Percentiles rank a stretch among this genome's conserved stretches.
phyloP scores from a whole-genome alignment of 1,140 invertebrate species.

The Eubasilissa regina region DNA sequence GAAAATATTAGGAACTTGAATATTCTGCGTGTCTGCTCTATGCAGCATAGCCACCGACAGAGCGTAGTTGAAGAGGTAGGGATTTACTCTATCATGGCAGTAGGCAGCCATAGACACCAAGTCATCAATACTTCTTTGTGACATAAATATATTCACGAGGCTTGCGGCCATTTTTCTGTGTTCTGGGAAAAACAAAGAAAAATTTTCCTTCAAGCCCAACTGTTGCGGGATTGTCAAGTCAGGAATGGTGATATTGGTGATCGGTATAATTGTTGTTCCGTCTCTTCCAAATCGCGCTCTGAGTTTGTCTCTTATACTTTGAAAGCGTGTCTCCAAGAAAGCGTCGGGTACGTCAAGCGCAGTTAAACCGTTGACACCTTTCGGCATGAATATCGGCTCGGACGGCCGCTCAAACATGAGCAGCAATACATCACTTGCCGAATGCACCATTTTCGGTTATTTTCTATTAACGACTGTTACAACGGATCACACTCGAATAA shows the following conservation, averaged over 20 bases:
- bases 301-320: neutral
- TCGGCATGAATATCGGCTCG: slow-evolving; percentile 4
- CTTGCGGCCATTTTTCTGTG: slow-evolving; percentile 78
- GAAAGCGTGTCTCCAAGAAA: neutral
- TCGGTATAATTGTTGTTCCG: slow-evolving; percentile 68
- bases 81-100: slow-evolving; percentile 81
- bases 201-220: slow-evolving; percentile 78
- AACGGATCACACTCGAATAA: too few relatives aligned
- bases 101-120: slow-evolving; percentile 80
- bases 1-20: neutral
- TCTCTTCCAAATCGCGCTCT: neutral
- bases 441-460: neutral
- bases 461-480: too few relatives aligned
- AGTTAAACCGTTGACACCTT: neutral
- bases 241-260: slow-evolving; percentile 79
- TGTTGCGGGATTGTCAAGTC: slow-evolving; percentile 78
- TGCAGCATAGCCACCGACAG: slow-evolving; percentile 83
- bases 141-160: slow-evolving; percentile 82
- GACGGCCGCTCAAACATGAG: slow-evolving; percentile 1
- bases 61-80: slow-evolving; percentile 84
- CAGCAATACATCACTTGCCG: neutral
- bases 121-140: slow-evolving; percentile 78
- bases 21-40: slow-evolving; percentile 64
- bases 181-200: slow-evolving; percentile 82
- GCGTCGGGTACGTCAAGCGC: slow-evolving; percentile 1